Evolutionary conservation across 2,888 invertebrate genomes (phyloP), one percentile per base, ranked within the genome.

Genomic region (Thymelicus sylvestris): DNA sequence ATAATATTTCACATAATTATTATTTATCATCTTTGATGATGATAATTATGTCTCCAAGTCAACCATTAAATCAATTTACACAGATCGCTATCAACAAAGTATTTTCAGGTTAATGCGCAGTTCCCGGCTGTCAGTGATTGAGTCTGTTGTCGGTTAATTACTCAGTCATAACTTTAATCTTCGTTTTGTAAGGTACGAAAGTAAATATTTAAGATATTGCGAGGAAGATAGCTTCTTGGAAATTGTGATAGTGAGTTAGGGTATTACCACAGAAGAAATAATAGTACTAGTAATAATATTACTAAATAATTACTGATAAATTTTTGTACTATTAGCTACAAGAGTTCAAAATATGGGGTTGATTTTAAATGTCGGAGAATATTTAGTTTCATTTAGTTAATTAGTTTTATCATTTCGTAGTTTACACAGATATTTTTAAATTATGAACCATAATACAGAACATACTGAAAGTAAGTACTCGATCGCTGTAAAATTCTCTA

Each of bases 131-230:
- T 63, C 57, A 69, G 63, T 63, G 68, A 69, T 57, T 69, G 63
- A 63, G 38, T 41, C 47, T 47, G 55, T 63, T 57, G 63, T 63
- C 63, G 63, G 68, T 63, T 69, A 69, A 69, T 69, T 69, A 69
- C 62, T 63, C 63, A 69, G 63, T 67, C 61, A 67, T 69, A 69
- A 69, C 44, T 68, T 59, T 57, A 63, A 67, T 61, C 41, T 67
- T 52, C 55, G 57, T 63, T 63, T 63, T 69, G 48, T 15, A 57
- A 24, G 12, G 38, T 50, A 31, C 31, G 7, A 38, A 63, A 47
- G 63, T 63, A 69, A 69, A 69, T 63, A 69, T 69, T 69, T 47
- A 39, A 62, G 52, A 57, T 57, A 44, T 59, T 66, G 19, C 6
- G 47, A 44, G 39, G 10, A 13, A 38, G 24, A 68, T 68, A 39